Conservation (phyloP, 1,140 invertebrate species). For the Drosophila biarmipes region DNA sequence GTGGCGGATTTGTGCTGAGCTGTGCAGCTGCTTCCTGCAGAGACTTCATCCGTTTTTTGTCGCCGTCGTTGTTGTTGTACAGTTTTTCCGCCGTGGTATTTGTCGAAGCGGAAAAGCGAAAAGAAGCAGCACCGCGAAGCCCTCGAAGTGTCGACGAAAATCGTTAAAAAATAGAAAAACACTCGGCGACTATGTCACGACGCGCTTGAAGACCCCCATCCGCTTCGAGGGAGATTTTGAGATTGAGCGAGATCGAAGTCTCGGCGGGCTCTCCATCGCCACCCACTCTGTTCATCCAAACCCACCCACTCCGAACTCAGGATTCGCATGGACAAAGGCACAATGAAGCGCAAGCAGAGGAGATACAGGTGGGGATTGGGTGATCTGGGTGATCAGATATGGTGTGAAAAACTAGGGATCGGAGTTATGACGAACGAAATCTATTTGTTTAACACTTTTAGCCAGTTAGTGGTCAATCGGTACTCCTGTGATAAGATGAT, state of each 20-base stretch:
- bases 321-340: constrained; percentile 81
- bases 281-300: background rate
- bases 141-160: constrained; percentile 69
- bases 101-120: constrained; percentile 35
- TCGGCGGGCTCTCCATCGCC: background rate
- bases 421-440: no score
- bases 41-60: constrained; percentile 12
- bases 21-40: constrained; percentile 3
- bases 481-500: no score
- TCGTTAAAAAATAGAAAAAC: constrained; percentile 72
- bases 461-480: no score
- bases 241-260: constrained; percentile 1
- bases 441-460: no score
- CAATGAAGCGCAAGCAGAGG: constrained; percentile 84
- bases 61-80: constrained; percentile 28
- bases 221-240: constrained; percentile 8
- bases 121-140: constrained; percentile 53
- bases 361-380: constrained; percentile 69
- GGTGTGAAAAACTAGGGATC: no score
- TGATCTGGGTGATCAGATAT: no score
- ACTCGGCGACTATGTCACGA: constrained; percentile 68
- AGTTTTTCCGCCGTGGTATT: constrained; percentile 47
- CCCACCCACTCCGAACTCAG: constrained; percentile 29
- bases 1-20: constrained; percentile 20
- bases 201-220: constrained; percentile 37